Base-by-base conservation (phyloP, 2,797 vertebrate genomes). In the Lutjanus campechanus region DNA sequence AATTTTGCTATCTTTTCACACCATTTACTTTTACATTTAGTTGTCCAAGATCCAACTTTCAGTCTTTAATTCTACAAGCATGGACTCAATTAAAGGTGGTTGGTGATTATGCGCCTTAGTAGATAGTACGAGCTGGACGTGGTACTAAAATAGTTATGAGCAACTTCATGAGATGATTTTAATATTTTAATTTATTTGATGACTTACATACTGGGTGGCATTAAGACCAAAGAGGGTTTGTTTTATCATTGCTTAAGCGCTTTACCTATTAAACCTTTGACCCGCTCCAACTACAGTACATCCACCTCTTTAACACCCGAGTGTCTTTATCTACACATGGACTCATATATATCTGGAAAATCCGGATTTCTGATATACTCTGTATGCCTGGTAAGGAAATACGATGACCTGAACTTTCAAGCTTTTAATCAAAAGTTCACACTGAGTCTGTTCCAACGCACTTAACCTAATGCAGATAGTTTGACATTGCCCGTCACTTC, bases 221-320 rank as follows among this genome's bases (percentile, higher is more conserved):
- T 86, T 83, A 85, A 80, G 65, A 76, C 79, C 59, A 74, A 47
- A 70, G 51, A 77, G 50, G 77, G 64, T 88, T 91, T 92, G 86
- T 90, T 90, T 92, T 88, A 92, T 93, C 88, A 73, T 79, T 71
- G 44, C 61, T 81, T 86, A 94, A 90, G 87, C n/a, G 5, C 77
- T 89, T 79, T 85, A 89, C 77, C 58, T 75, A 81, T 87, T 90
- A 90, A 88, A 85, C 84, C 78, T 82, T 75, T 87, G 86, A 79
- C 78, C 82, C 46, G 49, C 75, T 82, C 65, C 77, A 70, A 74
- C 77, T 73, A 50, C 3, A 7, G 56, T 80, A 83, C 84, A 84
- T 75, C 68, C 72, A 73, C 68, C 43, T 82, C 69, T 71, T 76
- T 85, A 87, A 89, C 73, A 75, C 77, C 61, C 17, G 19, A 15